Evolutionary conservation across 2,113 vertebrate genomes (phyloP).

Genomic region (human (Homo sapiens)): DNA sequence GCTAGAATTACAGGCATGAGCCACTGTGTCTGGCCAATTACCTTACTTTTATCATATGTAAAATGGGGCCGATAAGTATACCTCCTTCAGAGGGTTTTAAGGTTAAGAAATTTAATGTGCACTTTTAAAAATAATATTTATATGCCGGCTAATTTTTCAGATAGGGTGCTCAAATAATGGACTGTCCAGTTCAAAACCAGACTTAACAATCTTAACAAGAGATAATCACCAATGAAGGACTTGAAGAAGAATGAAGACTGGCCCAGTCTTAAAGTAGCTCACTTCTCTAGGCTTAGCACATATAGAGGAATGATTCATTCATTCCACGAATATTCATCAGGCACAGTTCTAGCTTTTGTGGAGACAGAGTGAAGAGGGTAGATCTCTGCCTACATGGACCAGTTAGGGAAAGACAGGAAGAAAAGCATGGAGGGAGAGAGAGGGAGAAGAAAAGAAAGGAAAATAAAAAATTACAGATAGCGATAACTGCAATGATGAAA

Average conservation of each 20-base stretch:
- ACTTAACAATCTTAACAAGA: neutral
- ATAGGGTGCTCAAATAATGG: neutral
- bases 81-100: neutral
- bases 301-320: neutral
- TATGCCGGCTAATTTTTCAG: neutral
- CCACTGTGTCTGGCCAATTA: too few relatives aligned
- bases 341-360: neutral
- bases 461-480: neutral
- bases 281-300: neutral
- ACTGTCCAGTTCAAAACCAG: neutral
- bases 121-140: neutral
- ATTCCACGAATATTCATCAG: neutral
- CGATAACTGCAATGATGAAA: neutral
- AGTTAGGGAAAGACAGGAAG: neutral
- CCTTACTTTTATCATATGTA: conserved; percentile 10
- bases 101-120: neutral
- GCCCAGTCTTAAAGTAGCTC: conserved; percentile 13
- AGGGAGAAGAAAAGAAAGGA: neutral
- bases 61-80: neutral
- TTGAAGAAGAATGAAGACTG: neutral
- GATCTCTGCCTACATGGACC: neutral
- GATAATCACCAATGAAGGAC: neutral
- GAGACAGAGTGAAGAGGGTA: neutral
- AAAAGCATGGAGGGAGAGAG: neutral
- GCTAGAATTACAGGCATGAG: too few relatives aligned